Evolutionary conservation across 2,797 vertebrate species (phyloP), one percentile per base, ranked within the genome.

Genomic region (Melanogrammus aeglefinus): DNA sequence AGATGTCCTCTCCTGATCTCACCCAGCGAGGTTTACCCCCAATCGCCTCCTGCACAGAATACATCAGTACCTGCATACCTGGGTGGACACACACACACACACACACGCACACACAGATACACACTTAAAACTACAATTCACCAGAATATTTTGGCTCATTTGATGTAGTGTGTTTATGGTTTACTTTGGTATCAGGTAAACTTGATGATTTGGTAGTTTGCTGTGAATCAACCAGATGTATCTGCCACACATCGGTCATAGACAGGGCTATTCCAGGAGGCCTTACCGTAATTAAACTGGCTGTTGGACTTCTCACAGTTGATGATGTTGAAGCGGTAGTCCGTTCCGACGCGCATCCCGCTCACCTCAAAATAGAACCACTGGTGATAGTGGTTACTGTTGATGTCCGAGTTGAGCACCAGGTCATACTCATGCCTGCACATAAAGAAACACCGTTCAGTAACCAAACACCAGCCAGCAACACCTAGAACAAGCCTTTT

Each of bases 321-420:
- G 92, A 99, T 98, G 90, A 99, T 96, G 94, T 99, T 99, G 94
- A 99, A 99, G 75, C 98, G 96, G 84, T 99, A 99, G 69, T 89
- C 91, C 47, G 93, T 78, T 35, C 95, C 94, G n/a, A 95, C 94
- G 18, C 94, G 94, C 97, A 99, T 99, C 86, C 96, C 95, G 87
- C 98, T 98, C 87, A 98, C 97, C 94, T 99, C 98, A 82, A 98
- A 99, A 92, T 99, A 99, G 93, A 99, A 99, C 98, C 98, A 99
- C 81, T 99, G 98, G 88, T 99, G 98, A 91, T 99, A 97, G 90
- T 98, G 98, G 92, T 99, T 99, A 91, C 96, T 99, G 89, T 99
- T 99, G 94, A 99, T 97, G 91, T 99, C 98, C 0, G 98, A 97
- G 89, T 99, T 99, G 91, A 99, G 90, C 91, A 99, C 95, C 79